Evolutionary conservation across 30 jellyfish, hydroid and myxozoan species (phyloP), one percentile per base, ranked within the genome.

Genomic region (Turritopsis dohrnii): DNA sequence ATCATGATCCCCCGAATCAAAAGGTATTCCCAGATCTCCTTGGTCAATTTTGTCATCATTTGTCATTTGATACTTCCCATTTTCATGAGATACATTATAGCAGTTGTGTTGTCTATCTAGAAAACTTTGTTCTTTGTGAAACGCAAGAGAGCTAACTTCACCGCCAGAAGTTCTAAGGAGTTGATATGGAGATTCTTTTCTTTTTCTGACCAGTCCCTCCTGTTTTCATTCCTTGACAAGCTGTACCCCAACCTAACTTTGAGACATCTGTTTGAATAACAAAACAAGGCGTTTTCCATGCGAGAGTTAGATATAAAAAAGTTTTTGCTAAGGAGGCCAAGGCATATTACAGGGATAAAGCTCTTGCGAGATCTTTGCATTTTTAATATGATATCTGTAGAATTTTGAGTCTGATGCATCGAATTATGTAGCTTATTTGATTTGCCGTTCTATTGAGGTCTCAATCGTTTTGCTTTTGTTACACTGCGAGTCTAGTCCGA

Each of bases 241-340:
- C 77, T 69, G 77, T 21, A 8, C 77, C 77, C 22, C 73, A 60
- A 23, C 73, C 60, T 41, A 41, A 3, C 60, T 41, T 41, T 41
- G 77, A 69, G 30, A 21, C 77, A 69, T 69, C 77, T 9, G 77
- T 69, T 27, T 69, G 77, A n/a, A 69, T n/a, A 17, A 69, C 28
- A 7, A 69, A 23, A 19, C 30, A 69, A 69, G 77, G 77, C 31
- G 19, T n/a, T 21, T 23, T 27, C 77, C 77, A 69, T 69, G 9
- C 17, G 28, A 69, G 17, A 69, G 8, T n/a, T 23, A 8, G 16
- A 69, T 8, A 19, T 69, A 69, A n/a, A 69, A 0, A 7, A 69
- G 22, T 69, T 69, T 21, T 69, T 69, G 31, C 22, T n/a, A n/a
- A n/a, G n/a, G n/a, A n/a, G n/a, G n/a, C n/a, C n/a, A n/a, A n/a